Conservation (phyloP, 2,113 vertebrate genomes). For the Rhagologus leucostigma region DNA sequence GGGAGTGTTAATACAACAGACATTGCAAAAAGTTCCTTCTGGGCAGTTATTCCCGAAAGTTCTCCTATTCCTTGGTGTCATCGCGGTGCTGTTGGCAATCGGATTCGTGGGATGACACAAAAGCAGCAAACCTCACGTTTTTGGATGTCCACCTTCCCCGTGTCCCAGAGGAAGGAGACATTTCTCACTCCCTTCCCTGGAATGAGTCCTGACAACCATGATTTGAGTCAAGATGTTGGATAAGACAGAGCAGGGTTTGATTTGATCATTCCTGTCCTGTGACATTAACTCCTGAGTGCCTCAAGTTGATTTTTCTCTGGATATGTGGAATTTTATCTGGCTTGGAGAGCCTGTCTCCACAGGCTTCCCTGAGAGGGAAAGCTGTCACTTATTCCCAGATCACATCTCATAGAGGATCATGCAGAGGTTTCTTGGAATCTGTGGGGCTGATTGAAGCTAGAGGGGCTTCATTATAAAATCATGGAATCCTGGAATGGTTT, state of each 20-base stretch:
- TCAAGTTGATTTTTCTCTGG: neutral
- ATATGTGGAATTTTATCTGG: neutral
- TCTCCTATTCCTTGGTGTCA: rapidly evolving
- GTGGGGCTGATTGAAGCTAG: neutral
- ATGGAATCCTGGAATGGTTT: neutral
- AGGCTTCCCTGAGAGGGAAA: neutral
- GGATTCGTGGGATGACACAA: neutral
- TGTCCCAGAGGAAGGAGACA: neutral
- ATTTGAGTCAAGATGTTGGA: neutral
- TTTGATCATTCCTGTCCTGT: neutral
- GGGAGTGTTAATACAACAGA: rapidly evolving
- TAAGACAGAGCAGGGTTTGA: neutral
- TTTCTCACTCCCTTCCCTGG: neutral
- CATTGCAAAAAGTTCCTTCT: neutral
- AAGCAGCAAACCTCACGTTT: rapidly evolving
- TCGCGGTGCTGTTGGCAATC: rapidly evolving
- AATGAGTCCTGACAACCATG: neutral
- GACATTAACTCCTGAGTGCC: neutral
- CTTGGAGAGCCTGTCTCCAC: neutral
- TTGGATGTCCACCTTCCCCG: neutral
- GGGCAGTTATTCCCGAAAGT: neutral
- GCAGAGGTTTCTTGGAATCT: neutral
- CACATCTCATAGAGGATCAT: neutral
- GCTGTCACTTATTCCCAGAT: neutral
- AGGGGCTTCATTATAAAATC: neutral